Evolutionary conservation across 23 tunicate genomes (phyloP).

Genomic region (Ciona savignyi): DNA sequence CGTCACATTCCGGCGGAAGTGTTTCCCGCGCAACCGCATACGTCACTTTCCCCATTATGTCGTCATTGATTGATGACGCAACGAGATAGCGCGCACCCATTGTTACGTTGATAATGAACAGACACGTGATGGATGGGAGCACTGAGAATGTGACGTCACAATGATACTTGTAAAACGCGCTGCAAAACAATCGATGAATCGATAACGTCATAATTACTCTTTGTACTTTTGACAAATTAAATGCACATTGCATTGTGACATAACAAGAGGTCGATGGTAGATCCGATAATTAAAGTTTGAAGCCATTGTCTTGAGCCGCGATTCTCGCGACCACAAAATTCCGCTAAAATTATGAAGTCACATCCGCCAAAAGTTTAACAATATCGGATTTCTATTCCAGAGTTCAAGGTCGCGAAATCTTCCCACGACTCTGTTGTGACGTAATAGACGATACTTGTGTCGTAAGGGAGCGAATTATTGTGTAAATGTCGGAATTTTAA

Average conservation of each 20-base stretch:
- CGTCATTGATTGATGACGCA: neutral
- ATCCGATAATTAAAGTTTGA: neutral
- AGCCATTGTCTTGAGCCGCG: neutral
- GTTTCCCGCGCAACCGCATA: neutral
- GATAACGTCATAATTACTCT: neutral
- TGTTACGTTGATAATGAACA: conserved; percentile 1
- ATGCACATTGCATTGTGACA: neutral
- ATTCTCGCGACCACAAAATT: neutral
- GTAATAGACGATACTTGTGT: too few species aligned
- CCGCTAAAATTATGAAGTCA: too few species aligned
- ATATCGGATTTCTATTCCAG: neutral
- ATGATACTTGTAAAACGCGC: neutral
- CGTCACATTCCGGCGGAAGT: neutral
- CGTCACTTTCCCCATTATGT: neutral
- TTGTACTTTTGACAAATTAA: neutral
- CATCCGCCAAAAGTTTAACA: too few species aligned
- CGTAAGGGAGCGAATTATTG: too few species aligned
- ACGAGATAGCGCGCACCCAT: neutral
- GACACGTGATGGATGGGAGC: neutral
- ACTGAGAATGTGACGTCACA: neutral
- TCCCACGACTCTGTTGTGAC: conserved; percentile 1
- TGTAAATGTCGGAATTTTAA: too few species aligned
- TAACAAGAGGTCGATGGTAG: neutral
- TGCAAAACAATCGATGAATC: neutral
- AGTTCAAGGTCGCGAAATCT: neutral